Evolutionary conservation across 2,888 invertebrate species (phyloP).

Genomic region (Nomada fucata): DNA sequence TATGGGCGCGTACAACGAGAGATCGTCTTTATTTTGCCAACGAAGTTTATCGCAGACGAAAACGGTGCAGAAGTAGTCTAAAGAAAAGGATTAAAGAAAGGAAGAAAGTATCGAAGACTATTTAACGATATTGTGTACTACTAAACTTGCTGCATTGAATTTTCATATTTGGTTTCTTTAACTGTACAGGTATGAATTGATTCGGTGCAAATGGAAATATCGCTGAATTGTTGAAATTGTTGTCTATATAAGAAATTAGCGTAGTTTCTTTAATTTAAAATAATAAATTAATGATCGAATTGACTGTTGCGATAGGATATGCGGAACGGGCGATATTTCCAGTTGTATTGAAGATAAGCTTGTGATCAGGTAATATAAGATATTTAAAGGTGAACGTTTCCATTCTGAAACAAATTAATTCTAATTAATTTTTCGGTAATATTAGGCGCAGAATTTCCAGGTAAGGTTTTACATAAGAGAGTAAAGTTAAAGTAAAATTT

Average conservation of each 20-base stretch:
- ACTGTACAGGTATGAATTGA: conserved; percentile 60
- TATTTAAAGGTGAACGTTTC: conserved; percentile 39
- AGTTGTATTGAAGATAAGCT: conserved; percentile 53
- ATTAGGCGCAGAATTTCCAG: conserved; percentile 39
- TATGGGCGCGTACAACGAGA: conserved; percentile 15
- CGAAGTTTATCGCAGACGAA: conserved; percentile 20
- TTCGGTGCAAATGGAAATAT: conserved; percentile 57
- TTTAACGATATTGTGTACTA: conserved; percentile 44
- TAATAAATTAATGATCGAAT: conserved; percentile 17
- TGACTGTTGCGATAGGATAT: conserved; percentile 2
- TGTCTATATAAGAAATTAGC: conserved; percentile 15
- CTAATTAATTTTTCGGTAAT: conserved; percentile 25
- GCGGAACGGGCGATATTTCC: conserved; percentile 52
- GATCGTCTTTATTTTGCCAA: conserved; percentile 43
- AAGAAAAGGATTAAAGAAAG: neutral
- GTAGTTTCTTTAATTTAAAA: conserved; percentile 29
- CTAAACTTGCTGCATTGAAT: conserved; percentile 48
- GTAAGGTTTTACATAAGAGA: conserved; percentile 58
- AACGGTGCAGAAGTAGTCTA: conserved; percentile 24
- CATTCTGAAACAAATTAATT: conserved; percentile 32
- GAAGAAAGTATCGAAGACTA: conserved; percentile 43
- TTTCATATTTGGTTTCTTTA: conserved; percentile 49
- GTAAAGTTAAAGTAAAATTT: conserved; percentile 59
- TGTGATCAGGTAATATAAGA: conserved; percentile 67
- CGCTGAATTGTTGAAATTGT: conserved; percentile 34